Evolutionary conservation across 1,140 invertebrate species (phyloP).

Genomic region (Bombus impatiens): DNA sequence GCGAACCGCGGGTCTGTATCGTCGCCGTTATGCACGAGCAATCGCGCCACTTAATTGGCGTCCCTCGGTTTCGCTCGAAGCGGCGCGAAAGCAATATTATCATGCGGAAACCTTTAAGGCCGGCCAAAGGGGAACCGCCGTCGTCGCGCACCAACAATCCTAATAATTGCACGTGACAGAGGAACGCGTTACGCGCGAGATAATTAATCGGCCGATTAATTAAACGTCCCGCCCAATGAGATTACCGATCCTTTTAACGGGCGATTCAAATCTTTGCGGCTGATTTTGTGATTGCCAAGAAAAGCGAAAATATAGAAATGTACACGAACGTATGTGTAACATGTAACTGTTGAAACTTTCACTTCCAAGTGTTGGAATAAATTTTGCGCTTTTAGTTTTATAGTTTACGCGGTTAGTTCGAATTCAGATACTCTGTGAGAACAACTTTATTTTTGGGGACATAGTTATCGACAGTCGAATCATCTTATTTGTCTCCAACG

Average conservation of each 20-base stretch:
- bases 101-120: conserved; percentile 52
- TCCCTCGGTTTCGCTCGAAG: conserved; percentile 9
- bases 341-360: no score
- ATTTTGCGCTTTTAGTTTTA: no score
- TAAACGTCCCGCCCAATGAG: conserved; percentile 38
- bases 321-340: no score
- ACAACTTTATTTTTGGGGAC: rapidly evolving
- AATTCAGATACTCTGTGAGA: no score
- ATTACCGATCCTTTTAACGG: conserved; percentile 23
- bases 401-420: no score
- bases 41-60: conserved; percentile 47
- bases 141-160: conserved; percentile 56
- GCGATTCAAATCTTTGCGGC: not conserved
- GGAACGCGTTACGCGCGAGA: conserved; percentile 50
- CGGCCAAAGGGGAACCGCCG: not conserved
- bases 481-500: no score
- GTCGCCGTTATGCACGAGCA: conserved; percentile 2
- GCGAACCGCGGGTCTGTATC: not conserved
- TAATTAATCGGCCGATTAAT: conserved; percentile 69
- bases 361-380: no score
- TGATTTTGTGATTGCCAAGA: not conserved
- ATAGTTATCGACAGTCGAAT: no score
- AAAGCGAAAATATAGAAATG: no score
- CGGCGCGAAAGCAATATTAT: conserved; percentile 43
- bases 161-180: conserved; percentile 62